Evolutionary conservation across 2,888 invertebrate species (phyloP), one percentile per base, ranked within the genome.

Genomic region (Tipula confusa): DNA sequence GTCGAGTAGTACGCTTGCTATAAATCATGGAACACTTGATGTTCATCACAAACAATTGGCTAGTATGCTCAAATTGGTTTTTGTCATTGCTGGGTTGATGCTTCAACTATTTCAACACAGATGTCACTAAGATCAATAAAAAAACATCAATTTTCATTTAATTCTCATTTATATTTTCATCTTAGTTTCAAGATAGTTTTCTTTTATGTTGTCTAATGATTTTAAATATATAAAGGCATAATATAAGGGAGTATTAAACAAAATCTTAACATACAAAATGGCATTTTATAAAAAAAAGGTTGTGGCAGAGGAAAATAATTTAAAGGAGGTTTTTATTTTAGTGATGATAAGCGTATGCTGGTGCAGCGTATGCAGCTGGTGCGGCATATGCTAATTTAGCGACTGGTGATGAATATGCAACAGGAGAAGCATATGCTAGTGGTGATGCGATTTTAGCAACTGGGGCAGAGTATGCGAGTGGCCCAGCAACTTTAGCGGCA

Each of bases 401-500:
- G 28, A 84, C 48, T 64, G 84, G 83, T 79, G 84, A 82, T 15
- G 83, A 83, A 36, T 83, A 80, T 1, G 83, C 82, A 36, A 79
- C 82, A 83, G 84, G 84, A 79, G 83, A 83, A 15, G 83, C 84
- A 33, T 84, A 85, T 9, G 85, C 84, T 28, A 84, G 36, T 48
- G 85, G 85, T 5, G 85, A 84, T 81, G 18, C 83, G 4, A 79
- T 11, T 79, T 82, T 82, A 11, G 82, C 36, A 18, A 82, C 15
- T 82, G 82, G 82, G 11, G 38, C 83, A 28, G 82, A 24, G 43
- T 82, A 82, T 24, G 38, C 43, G 28, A 28, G 15, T 1, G 31
- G 29, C n/a, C n/a, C 31, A 15, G 80, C 80, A 80, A 80, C 84
- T 29, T 86, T 83, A 31, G 86, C 85, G 29, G 86, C 86, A 48